Evolutionary conservation across 2,113 vertebrate species (phyloP), one percentile per base, ranked within the genome.

Genomic region (Tragulus kanchil): DNA sequence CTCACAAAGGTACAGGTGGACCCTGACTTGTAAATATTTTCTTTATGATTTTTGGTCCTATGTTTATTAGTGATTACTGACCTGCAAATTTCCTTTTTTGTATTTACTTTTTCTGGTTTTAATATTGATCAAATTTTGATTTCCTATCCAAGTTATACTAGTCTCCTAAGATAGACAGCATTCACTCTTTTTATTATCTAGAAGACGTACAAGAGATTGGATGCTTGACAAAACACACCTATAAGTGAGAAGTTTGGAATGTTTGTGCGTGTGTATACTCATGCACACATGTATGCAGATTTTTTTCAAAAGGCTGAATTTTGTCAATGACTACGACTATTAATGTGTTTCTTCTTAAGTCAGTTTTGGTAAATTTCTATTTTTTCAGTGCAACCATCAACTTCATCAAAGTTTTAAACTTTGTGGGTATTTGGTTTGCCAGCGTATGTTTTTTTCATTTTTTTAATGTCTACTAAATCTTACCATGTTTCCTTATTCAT

Each of bases 71-170:
- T 61, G 45, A 84, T 54, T 75, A 58, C 61, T 67, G 8, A 5
- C 23, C n/a, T 93, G 21, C 52, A 94, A 52, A 19, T 87, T 81
- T 94, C 75, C 42, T 95, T 93, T 93, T 88, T 88, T 69, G 85
- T 78, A 11, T 8, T 79, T 25, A 92, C 14, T 19, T 88, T 71
- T 95, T 82, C 28, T 95, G 62, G 14, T 82, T 82, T 79, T 89
- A 86, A 14, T n/a, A 83, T 42, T 59, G 79, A 59, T 56, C 52
- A 58, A 36, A 58, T 31, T 69, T 48, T 17, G 11, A 64, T 64
- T 87, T 91, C 87, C 59, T 89, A 65, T 75, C 26, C 36, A 83
- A 62, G 9, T 89, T 58, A 83, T 58, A 75, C 58, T 65, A 50
- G n/a, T 89, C 25, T 89, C 42, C 73, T n/a, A 65, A 93, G 81